A percentile compares a stretch with the other conserved stretches of the same genome.
Conservation (phyloP, 2,113 vertebrate genomes). For the Morone saxatilis region DNA sequence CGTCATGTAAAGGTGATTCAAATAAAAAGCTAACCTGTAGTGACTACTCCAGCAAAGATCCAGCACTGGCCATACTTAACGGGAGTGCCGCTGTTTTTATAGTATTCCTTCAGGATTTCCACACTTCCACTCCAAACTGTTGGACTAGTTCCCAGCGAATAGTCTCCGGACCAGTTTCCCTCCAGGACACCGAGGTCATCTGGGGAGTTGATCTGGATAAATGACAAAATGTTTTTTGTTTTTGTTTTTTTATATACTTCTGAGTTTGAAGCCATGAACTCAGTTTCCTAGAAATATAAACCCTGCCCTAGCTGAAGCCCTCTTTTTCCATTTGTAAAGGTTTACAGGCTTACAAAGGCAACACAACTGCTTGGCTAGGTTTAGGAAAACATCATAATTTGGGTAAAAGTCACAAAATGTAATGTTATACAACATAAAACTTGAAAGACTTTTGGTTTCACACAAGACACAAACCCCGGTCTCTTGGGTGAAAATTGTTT, state of each 20-base stretch:
- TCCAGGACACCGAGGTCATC: slow-evolving; percentile 90
- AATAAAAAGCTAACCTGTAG: slow-evolving; percentile 82
- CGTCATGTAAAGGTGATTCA: background rate
- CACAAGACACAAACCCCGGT: too few species aligned
- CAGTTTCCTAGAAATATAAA: background rate
- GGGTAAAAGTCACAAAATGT: too few species aligned
- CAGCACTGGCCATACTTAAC: slow-evolving; percentile 94
- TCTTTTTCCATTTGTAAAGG: too few species aligned
- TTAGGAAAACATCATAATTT: too few species aligned
- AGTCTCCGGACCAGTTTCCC: slow-evolving; percentile 93
- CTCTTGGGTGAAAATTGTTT: too few species aligned
- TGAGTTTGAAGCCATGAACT: background rate
- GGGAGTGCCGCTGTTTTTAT: slow-evolving; percentile 75
- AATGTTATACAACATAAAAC: too few species aligned
- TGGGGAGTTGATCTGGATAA: slow-evolving; percentile 88
- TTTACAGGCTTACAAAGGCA: too few species aligned
- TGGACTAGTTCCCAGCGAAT: slow-evolving; percentile 86
- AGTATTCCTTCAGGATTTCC: slow-evolving; percentile 89
- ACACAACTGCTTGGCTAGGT: too few species aligned
- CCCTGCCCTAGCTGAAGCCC: background rate
- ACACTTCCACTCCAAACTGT: slow-evolving; percentile 92
- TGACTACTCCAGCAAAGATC: slow-evolving; percentile 92
- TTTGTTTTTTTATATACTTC: background rate
- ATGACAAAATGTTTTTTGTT: background rate
- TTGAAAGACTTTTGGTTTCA: too few species aligned